Percentiles rank a stretch among this genome's conserved stretches.
phyloP scores from a whole-genome alignment of 1,140 invertebrate genomes.

The Tetraneura akinire region DNA sequence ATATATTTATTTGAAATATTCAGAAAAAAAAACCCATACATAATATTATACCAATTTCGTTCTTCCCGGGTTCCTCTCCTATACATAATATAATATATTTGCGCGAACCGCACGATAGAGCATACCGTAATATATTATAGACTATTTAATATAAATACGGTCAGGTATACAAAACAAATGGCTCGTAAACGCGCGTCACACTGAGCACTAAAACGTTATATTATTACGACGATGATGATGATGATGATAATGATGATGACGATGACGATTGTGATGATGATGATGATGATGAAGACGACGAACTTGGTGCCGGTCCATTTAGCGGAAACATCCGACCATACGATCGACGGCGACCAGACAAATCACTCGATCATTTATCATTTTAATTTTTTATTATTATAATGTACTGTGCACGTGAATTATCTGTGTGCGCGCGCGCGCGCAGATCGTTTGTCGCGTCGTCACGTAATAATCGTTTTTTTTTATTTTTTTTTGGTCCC shows the following conservation, averaged over 20 bases:
- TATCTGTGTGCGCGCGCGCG: neutral
- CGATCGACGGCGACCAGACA: slow-evolving; percentile 30
- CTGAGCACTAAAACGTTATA: neutral
- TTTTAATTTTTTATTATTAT: slow-evolving; percentile 42
- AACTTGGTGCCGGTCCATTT: neutral
- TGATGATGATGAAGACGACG: neutral
- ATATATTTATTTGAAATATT: too few relatives aligned
- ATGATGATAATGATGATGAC: too few relatives aligned
- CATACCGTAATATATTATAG: too few relatives aligned
- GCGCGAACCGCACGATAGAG: too few relatives aligned
- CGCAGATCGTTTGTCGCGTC: slow-evolving; percentile 27
- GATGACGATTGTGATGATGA: too few relatives aligned
- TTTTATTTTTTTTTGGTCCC: too few relatives aligned
- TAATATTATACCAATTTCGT: too few relatives aligned
- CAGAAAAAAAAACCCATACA: too few relatives aligned
- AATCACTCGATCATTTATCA: slow-evolving; percentile 43
- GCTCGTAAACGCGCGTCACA: neutral
- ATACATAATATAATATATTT: too few relatives aligned
- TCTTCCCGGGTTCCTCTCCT: too few relatives aligned
- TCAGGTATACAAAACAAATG: too few relatives aligned
- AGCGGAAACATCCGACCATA: neutral
- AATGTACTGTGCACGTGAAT: neutral
- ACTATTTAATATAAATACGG: too few relatives aligned
- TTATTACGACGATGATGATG: neutral
- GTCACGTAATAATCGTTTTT: slow-evolving; percentile 36